These are phyloP conservation scores for Harpalus rubripes DNA, from an alignment of 2,888 invertebrate genomes.

Conservation along the genomic window DNA sequence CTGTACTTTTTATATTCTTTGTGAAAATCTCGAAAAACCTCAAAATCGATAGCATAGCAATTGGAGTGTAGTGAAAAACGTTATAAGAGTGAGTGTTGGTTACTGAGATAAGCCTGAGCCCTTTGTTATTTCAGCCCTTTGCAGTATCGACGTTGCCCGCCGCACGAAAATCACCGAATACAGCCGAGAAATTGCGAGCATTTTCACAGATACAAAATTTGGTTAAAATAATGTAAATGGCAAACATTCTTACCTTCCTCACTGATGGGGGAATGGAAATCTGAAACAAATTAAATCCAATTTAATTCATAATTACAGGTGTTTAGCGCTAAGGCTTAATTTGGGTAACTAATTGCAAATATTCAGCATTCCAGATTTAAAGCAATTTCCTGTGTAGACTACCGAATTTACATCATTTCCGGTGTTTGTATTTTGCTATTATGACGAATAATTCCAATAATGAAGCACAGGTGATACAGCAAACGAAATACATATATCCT, in stretches of 20 bases:
- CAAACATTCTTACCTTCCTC: slow-evolving; percentile 8
- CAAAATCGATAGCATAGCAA: slow-evolving; percentile 43
- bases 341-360: slow-evolving; percentile 12
- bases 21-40: too few species aligned
- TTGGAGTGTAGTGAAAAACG: slow-evolving; percentile 36
- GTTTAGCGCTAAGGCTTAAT: slow-evolving; percentile 7
- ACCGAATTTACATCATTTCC: slow-evolving; percentile 38
- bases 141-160: slow-evolving; percentile 59
- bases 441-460: neutral
- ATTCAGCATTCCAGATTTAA: slow-evolving; percentile 36
- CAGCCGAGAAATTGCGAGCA: slow-evolving; percentile 44
- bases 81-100: slow-evolving; percentile 35
- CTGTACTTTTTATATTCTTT: too few species aligned
- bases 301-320: slow-evolving; percentile 12
- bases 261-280: neutral
- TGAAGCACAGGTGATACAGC: neutral
- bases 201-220: slow-evolving; percentile 17
- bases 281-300: slow-evolving; percentile 32
- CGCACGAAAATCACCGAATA: slow-evolving; percentile 15
- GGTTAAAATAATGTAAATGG: neutral
- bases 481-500: neutral
- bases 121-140: slow-evolving; percentile 62
- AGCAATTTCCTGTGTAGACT: slow-evolving; percentile 41
- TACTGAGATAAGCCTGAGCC: slow-evolving; percentile 45
- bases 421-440: slow-evolving; percentile 22